These are phyloP conservation scores for Drosophila bocqueti DNA, from an alignment of 1,140 invertebrate genomes.

Conservation along the genomic window DNA sequence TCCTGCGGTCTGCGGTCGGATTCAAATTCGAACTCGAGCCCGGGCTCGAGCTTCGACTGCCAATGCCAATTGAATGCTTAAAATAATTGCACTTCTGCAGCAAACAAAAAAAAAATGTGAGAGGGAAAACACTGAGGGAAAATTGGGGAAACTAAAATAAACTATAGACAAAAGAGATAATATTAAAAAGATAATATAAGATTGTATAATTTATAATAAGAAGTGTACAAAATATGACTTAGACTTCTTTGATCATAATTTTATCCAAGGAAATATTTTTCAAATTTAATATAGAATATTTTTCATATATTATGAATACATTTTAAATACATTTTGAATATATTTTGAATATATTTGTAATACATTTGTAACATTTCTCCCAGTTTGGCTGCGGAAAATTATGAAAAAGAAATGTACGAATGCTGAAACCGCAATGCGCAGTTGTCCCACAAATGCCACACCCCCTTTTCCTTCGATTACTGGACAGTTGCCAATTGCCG, in stretches of 20 bases:
- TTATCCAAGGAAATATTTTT: not conserved
- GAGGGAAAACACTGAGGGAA: not conserved
- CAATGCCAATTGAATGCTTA: conserved; percentile 77
- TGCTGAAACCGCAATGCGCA: conserved; percentile 79
- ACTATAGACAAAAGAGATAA: not conserved
- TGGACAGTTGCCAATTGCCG: conserved; percentile 41
- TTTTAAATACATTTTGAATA: too few relatives aligned
- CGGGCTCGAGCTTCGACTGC: conserved; percentile 31
- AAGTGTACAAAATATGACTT: too few relatives aligned
- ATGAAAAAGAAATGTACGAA: conserved; percentile 63
- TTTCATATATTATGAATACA: too few relatives aligned
- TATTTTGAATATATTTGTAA: too few relatives aligned
- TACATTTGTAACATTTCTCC: not conserved
- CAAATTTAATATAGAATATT: too few relatives aligned
- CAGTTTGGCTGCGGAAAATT: conserved; percentile 19
- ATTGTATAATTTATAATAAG: not conserved
- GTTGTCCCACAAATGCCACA: conserved; percentile 55
- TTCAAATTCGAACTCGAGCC: conserved; percentile 43
- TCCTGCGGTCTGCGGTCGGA: conserved; percentile 79
- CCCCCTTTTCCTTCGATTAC: conserved; percentile 24
- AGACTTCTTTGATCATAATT: not conserved
- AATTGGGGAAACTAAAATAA: not conserved
- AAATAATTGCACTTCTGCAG: conserved; percentile 71
- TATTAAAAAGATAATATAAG: not conserved
- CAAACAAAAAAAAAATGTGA: not conserved